Evolutionary conservation across 2,797 vertebrate genomes (phyloP), one percentile per base, ranked within the genome.

Genomic region (Clarias laeviceps): DNA sequence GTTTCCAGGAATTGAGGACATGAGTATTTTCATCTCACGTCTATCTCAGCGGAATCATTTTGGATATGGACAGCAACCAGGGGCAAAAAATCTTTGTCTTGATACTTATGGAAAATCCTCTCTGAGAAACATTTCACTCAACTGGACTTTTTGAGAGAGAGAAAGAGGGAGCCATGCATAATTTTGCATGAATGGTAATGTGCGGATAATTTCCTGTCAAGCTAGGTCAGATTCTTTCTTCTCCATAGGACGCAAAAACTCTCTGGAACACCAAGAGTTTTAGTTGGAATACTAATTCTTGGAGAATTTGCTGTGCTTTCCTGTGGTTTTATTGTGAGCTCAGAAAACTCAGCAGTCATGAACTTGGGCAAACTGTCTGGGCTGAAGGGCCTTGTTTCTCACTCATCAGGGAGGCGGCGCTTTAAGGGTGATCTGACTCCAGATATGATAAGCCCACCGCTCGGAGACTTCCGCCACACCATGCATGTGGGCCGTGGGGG

Each of bases 401-500:
- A 96, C 89, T 97, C 98, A 3, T 96, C 97, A 0, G 93, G 97
- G 88, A 98, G 96, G 91, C 95, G 97, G 0, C 95, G 97, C 15
- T 92, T 93, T 82, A 97, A 96, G 89, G 93, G 94, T 0, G 96
- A 97, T 90, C 94, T 99, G 86, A 98, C 97, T 0, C 91, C 95
- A 0, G 98, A 99, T 76, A 99, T 99, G 98, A 99, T 99, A 93
- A 99, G 98, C 92, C 97, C 97, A 0, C 98, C 98, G 0, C 91
- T 99, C 59, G 97, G 96, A 0, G 98, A 99, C 93, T 99, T 99
- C 87, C 97, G 98, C 65, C 98, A 99, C 93, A 99, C 97, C 87
- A 99, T 99, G 98, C 98, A 99, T 0, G 98, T 99, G 76, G 98
- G 98, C 62, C 97, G 97, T 0, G 98, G 98, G 0, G 98, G 98